Evolutionary conservation across 53 echinoderm and acorn worm species (phyloP).

Genomic region (Paelopatides confundens): DNA sequence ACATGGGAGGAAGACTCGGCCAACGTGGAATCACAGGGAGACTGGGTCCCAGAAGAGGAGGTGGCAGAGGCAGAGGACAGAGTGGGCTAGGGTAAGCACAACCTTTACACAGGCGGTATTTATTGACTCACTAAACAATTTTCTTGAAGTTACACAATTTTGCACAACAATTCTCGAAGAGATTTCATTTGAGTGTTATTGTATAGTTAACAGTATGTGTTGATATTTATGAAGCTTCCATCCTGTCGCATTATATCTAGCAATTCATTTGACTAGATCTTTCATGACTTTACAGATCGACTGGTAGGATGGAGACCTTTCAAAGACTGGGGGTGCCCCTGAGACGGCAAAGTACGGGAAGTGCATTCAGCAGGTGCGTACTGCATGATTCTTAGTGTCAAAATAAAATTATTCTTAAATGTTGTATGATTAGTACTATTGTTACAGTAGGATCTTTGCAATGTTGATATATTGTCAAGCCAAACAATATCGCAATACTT

Average conservation of each 20-base stretch:
- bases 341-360: slow-evolving; percentile 73
- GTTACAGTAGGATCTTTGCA: too few species aligned
- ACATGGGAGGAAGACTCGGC: slow-evolving; percentile 17
- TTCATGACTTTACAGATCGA: neutral
- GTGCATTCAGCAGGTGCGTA: slow-evolving; percentile 87
- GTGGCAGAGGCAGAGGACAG: slow-evolving; percentile 76
- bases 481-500: too few species aligned
- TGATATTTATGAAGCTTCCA: too few species aligned
- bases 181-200: too few species aligned
- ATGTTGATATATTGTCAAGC: too few species aligned
- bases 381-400: neutral
- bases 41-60: slow-evolving; percentile 49
- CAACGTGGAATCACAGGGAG: slow-evolving; percentile 59
- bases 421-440: neutral
- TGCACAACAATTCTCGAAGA: too few species aligned
- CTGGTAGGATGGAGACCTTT: slow-evolving; percentile 74
- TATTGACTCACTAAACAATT: too few species aligned
- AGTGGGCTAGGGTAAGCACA: slow-evolving; percentile 63
- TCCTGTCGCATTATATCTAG: too few species aligned
- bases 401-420: neutral
- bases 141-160: too few species aligned
- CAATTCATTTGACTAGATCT: too few species aligned
- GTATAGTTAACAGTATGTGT: too few species aligned
- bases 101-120: too few species aligned
- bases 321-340: slow-evolving; percentile 79